A percentile compares a stretch with the other conserved stretches of the same genome.
Conservation (phyloP, 2,113 vertebrate genomes). For the Edolisoma coerulescens region DNA sequence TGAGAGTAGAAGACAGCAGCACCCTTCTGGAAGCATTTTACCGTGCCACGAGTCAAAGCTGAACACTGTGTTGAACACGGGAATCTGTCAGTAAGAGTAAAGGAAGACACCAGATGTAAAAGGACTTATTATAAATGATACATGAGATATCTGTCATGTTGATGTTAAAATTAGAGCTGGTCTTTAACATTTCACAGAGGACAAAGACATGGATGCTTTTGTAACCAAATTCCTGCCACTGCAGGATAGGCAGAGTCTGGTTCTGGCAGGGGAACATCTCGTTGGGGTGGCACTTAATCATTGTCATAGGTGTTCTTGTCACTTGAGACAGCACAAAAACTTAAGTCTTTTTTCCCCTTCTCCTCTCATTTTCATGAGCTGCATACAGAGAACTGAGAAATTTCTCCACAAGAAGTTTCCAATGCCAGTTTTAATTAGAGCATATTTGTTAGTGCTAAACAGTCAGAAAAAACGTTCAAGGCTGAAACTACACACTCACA, state of each 20-base stretch:
- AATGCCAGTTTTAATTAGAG: not conserved
- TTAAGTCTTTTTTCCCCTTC: not conserved
- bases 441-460: not conserved
- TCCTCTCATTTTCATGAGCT: not conserved
- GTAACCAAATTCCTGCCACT: not conserved
- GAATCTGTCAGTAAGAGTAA: not conserved
- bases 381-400: not conserved
- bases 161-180: not conserved
- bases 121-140: not conserved
- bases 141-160: not conserved
- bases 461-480: not conserved
- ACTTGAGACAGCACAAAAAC: not conserved
- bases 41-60: not conserved
- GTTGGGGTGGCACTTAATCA: not conserved
- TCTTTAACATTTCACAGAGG: constrained; percentile 4
- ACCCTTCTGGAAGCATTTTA: not conserved
- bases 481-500: not conserved
- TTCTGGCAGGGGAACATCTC: not conserved
- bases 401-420: not conserved
- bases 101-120: not conserved
- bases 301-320: not conserved
- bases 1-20: not conserved
- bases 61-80: not conserved
- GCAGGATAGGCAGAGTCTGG: not conserved
- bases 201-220: not conserved